These are phyloP conservation scores for Zenarchopterus dispar DNA, from an alignment of 2,797 vertebrate genomes.

Conservation along the genomic window DNA sequence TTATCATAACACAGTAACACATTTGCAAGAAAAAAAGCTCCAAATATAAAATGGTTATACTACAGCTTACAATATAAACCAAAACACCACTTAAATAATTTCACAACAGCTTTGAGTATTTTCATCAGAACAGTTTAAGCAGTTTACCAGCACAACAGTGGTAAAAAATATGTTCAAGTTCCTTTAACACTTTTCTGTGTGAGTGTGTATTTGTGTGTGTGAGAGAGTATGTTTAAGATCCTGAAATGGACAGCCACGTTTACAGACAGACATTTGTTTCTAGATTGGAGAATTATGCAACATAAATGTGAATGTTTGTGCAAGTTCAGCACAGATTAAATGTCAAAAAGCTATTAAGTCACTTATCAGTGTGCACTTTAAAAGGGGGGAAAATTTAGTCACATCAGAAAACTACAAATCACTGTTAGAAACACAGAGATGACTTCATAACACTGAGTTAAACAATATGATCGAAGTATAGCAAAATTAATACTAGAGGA, in stretches of 20 bases:
- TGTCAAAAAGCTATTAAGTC: constrained; percentile 35
- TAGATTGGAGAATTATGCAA: constrained; percentile 32
- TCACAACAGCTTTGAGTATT: constrained; percentile 74
- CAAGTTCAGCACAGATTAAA: constrained; percentile 19
- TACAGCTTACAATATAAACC: constrained; percentile 77
- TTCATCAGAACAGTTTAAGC: constrained; percentile 70
- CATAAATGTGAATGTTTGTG: constrained; percentile 35
- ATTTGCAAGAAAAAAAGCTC: constrained; percentile 61
- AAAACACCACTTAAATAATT: constrained; percentile 82
- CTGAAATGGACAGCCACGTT: constrained; percentile 22
- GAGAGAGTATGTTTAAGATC: not conserved
- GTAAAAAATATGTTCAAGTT: constrained; percentile 79
- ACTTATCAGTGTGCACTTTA: constrained; percentile 39
- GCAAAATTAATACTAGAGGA: constrained; percentile 64
- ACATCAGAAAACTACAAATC: constrained; percentile 62
- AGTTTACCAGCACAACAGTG: constrained; percentile 71
- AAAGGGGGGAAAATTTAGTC: constrained; percentile 5
- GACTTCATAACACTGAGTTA: constrained; percentile 72
- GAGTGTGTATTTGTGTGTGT: constrained; percentile 11
- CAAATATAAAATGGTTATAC: constrained; percentile 80
- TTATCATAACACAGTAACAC: constrained; percentile 75
- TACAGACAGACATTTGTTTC: constrained; percentile 14
- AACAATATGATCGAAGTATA: constrained; percentile 71
- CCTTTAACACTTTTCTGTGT: constrained; percentile 48
- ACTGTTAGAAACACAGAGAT: constrained; percentile 63